A percentile compares a stretch with the other conserved stretches of the same genome.
These are phyloP conservation scores for Zaprionus tsacasi DNA, from an alignment of 1,140 invertebrate species.

Conservation along the genomic window DNA sequence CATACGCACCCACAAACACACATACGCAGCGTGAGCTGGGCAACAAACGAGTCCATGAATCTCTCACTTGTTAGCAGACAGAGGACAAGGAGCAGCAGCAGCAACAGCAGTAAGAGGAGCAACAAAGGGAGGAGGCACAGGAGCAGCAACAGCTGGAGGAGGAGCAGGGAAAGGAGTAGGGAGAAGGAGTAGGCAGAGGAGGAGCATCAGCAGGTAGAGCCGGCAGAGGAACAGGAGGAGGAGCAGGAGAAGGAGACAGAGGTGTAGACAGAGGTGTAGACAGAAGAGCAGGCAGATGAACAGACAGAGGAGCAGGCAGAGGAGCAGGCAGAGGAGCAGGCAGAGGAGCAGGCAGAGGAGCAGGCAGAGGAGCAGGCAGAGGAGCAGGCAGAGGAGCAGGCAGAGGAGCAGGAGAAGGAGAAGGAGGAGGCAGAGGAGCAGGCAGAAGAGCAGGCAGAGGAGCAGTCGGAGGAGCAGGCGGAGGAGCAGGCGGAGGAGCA, in stretches of 20 bases:
- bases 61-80: slow-evolving; percentile 62
- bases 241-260: background rate
- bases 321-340: background rate
- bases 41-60: slow-evolving; percentile 52
- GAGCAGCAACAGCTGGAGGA: background rate
- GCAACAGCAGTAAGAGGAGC: background rate
- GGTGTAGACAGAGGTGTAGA: too few relatives aligned
- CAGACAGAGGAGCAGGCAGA: slow-evolving; percentile 24
- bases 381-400: background rate
- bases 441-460: background rate
- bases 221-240: too few relatives aligned
- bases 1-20: background rate
- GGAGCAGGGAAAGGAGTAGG: too few relatives aligned
- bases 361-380: too few relatives aligned
- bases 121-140: too few relatives aligned
- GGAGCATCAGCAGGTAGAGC: background rate
- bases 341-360: background rate
- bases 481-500: too few relatives aligned
- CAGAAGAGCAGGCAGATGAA: background rate
- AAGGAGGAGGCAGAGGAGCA: too few relatives aligned
- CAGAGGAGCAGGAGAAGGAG: background rate
- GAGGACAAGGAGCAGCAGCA: background rate
- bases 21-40: slow-evolving; percentile 24
- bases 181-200: background rate
- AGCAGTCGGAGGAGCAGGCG: background rate